These are phyloP conservation scores for Prosapia bicincta DNA, from an alignment of 2,888 invertebrate species.

Conservation along the genomic window DNA sequence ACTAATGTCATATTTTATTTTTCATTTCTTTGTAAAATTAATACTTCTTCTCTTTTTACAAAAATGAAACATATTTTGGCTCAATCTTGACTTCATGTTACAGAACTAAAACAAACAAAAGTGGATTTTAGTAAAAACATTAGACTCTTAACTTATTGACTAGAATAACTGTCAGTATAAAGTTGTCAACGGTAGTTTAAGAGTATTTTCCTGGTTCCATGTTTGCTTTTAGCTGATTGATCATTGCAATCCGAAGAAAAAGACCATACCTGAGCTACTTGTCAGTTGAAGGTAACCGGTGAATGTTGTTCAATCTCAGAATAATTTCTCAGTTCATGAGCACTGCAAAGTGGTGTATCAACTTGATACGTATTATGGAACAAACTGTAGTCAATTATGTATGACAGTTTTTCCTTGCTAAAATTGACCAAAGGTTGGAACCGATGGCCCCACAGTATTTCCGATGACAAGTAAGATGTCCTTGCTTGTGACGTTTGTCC, in stretches of 20 bases:
- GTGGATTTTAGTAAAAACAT: too few species aligned
- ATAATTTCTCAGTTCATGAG: slow-evolving; percentile 55
- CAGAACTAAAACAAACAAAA: too few species aligned
- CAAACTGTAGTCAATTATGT: slow-evolving; percentile 77
- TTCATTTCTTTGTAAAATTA: too few species aligned
- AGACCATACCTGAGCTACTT: neutral
- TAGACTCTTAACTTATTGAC: too few species aligned
- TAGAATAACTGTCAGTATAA: too few species aligned
- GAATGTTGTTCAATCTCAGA: neutral
- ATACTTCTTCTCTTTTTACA: too few species aligned
- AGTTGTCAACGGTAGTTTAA: too few species aligned
- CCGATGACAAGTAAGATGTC: slow-evolving; percentile 74
- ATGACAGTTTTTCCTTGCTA: slow-evolving; percentile 50
- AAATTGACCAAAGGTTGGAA: slow-evolving; percentile 57
- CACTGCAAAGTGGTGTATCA: slow-evolving; percentile 86
- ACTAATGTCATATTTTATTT: too few species aligned
- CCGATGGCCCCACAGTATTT: slow-evolving; percentile 80
- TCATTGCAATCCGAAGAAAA: neutral
- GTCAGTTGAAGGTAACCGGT: neutral
- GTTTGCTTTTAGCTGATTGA: neutral
- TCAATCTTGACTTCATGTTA: too few species aligned
- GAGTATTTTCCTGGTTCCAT: too few species aligned
- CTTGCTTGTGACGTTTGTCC: slow-evolving; percentile 50
- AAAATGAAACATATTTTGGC: too few species aligned
- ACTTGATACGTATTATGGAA: slow-evolving; percentile 91